Percentiles rank a stretch among this genome's conserved stretches.
Conservation (phyloP, 2,113 vertebrate species). For the Coreoperca whiteheadi region DNA sequence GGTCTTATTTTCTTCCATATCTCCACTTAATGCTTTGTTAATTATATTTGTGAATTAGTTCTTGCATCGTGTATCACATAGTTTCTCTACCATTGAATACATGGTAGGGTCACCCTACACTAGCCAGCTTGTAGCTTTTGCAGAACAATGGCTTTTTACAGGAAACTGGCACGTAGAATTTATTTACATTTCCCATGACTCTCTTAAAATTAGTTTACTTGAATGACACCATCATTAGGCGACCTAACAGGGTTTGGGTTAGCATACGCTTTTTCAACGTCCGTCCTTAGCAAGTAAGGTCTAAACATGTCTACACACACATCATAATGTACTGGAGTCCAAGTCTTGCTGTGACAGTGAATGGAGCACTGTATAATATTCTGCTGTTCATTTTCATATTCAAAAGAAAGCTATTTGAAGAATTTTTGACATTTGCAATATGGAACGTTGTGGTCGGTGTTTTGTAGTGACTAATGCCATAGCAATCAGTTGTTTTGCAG, state of each 20-base stretch:
- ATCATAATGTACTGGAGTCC: background rate
- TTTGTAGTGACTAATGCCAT: slow-evolving; percentile 34
- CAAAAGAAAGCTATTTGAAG: slow-evolving; percentile 27
- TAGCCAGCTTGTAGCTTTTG: too few species aligned
- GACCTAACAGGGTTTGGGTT: too few species aligned
- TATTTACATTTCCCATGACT: too few species aligned
- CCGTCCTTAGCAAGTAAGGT: background rate
- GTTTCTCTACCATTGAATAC: background rate
- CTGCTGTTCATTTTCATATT: slow-evolving; percentile 17
- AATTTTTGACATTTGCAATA: slow-evolving; percentile 39
- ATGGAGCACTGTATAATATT: background rate
- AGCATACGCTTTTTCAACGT: background rate
- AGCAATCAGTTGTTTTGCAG: slow-evolving; percentile 41
- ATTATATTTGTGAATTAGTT: background rate
- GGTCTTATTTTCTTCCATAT: background rate
- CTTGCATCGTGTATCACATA: background rate
- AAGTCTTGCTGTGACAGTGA: background rate
- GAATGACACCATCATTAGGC: too few species aligned
- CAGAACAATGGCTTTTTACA: too few species aligned
- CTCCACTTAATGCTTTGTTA: background rate
- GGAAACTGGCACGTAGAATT: too few species aligned
- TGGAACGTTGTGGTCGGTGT: slow-evolving; percentile 13
- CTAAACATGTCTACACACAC: background rate
- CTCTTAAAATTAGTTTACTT: too few species aligned
- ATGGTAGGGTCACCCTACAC: too few species aligned